These are phyloP conservation scores for Ephydatia muelleri DNA, from an alignment of 37 sponge, comb jelly and placozoan genomes.

Conservation along the genomic window DNA sequence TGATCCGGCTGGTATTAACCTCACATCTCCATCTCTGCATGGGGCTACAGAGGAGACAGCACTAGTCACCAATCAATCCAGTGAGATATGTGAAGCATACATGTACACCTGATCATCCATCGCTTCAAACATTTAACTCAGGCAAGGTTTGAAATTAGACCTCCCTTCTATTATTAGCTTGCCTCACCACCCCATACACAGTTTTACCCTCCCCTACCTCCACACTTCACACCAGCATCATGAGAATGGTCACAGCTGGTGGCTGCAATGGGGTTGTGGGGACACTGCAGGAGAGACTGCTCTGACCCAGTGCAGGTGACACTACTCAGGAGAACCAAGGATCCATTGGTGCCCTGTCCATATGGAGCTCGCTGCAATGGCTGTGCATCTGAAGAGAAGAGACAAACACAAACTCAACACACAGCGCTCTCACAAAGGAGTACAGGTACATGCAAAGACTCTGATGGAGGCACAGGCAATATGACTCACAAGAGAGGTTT, in stretches of 20 bases:
- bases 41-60: too few relatives aligned
- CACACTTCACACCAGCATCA: constrained; percentile 37
- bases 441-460: not conserved
- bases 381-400: not conserved
- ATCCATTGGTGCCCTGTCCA: not conserved
- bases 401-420: not conserved
- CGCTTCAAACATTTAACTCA: too few relatives aligned
- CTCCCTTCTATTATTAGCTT: too few relatives aligned
- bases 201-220: not conserved
- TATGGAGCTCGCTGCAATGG: not conserved
- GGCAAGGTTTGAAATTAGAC: too few relatives aligned
- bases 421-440: not conserved
- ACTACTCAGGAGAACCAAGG: not conserved
- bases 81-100: too few relatives aligned
- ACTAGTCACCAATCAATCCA: too few relatives aligned
- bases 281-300: not conserved
- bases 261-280: not conserved
- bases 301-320: constrained; percentile 29
- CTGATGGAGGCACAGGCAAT: too few relatives aligned
- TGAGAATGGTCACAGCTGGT: constrained; percentile 6
- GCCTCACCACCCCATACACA: not conserved
- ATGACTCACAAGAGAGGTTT: not conserved
- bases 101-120: too few relatives aligned
- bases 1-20: not conserved
- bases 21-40: not conserved